A percentile compares a stretch with the other conserved stretches of the same genome.
These are phyloP conservation scores for Sarcophilus harrisii DNA, from an alignment of 2,797 vertebrate genomes.

Conservation along the genomic window DNA sequence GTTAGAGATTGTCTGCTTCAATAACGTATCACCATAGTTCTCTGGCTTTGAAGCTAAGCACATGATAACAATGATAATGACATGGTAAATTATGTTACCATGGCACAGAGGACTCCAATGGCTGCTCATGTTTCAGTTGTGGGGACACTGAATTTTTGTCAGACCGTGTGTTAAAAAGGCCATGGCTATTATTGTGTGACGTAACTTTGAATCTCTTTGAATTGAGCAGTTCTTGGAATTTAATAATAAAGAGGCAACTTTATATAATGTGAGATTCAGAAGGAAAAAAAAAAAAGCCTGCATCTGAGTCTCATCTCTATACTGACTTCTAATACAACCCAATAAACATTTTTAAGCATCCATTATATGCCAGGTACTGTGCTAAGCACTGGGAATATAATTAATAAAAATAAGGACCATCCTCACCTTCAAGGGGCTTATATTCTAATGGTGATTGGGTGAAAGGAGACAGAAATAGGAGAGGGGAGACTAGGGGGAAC, in stretches of 20 bases:
- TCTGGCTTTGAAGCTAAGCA: conserved; percentile 51
- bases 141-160: conserved; percentile 17
- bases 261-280: neutral
- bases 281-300: neutral
- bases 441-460: neutral
- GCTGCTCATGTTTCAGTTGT: conserved; percentile 5
- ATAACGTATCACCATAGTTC: conserved; percentile 63
- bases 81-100: conserved; percentile 39
- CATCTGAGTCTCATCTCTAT: neutral
- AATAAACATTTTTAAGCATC: neutral
- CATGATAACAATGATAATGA: conserved; percentile 24
- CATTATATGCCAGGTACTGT: neutral
- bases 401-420: neutral
- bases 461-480: neutral
- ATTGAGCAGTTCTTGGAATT: conserved; percentile 5
- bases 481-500: neutral
- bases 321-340: neutral
- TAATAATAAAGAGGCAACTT: neutral
- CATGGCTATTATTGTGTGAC: neutral
- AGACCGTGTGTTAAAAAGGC: neutral
- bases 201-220: conserved; percentile 43
- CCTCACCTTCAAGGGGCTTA: neutral
- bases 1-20: conserved; percentile 63
- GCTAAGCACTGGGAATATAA: neutral
- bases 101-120: neutral